Percentiles rank a stretch among this genome's conserved stretches.
These are phyloP conservation scores for Trachelus tabidus DNA, from an alignment of 2,888 invertebrate genomes.

Conservation along the genomic window DNA sequence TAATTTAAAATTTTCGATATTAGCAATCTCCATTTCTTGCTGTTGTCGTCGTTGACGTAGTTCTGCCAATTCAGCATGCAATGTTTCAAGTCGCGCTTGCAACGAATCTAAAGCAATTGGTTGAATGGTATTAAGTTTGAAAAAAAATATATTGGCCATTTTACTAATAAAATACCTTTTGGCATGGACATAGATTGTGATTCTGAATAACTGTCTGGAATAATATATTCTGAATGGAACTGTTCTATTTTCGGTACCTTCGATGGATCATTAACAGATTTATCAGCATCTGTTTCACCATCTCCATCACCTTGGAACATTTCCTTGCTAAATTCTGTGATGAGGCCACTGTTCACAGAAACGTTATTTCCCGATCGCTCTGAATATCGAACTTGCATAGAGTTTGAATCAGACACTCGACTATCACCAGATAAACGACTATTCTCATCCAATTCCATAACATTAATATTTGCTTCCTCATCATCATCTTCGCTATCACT, in stretches of 20 bases:
- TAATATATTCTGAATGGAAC: constrained; percentile 57
- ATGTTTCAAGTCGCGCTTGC: constrained; percentile 75
- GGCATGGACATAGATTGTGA: constrained; percentile 37
- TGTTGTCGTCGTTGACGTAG: constrained; percentile 79
- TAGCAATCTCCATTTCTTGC: constrained; percentile 85
- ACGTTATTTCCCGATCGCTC: constrained; percentile 43
- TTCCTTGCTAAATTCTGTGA: constrained; percentile 74
- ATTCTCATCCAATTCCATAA: constrained; percentile 82
- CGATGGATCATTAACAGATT: constrained; percentile 30
- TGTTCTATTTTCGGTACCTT: constrained; percentile 54
- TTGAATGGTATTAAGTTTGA: constrained; percentile 19
- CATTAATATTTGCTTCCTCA: constrained; percentile 75
- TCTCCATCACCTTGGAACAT: constrained; percentile 67
- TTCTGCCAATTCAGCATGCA: constrained; percentile 80
- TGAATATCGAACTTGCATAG: constrained; percentile 67
- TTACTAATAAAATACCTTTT: constrained; percentile 34
- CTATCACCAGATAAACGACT: constrained; percentile 81
- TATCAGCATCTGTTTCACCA: constrained; percentile 29
- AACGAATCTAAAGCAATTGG: constrained; percentile 63
- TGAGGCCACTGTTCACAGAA: constrained; percentile 49
- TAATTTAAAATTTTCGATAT: constrained; percentile 86
- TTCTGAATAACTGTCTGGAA: constrained; percentile 50
- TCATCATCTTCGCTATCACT: constrained; percentile 92
- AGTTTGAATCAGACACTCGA: constrained; percentile 77
- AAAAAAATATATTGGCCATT: background rate